Evolutionary conservation across 2,113 vertebrate species (phyloP).

Genomic region (Etheostoma cragini): DNA sequence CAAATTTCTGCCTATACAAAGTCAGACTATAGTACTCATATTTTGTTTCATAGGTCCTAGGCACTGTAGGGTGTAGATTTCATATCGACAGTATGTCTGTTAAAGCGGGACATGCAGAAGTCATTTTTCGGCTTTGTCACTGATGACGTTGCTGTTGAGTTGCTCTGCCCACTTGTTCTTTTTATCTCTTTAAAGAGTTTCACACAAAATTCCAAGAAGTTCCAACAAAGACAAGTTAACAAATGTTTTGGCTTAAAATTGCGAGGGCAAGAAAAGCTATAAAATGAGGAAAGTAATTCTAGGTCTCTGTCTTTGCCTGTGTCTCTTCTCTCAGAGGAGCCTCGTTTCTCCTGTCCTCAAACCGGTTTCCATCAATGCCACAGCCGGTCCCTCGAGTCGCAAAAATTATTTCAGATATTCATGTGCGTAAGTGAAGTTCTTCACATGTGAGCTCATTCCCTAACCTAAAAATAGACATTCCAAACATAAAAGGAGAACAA

Average conservation of each 20-base stretch:
- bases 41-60: conserved; percentile 6
- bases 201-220: background rate
- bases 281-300: conserved; percentile 27
- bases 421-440: conserved; percentile 75
- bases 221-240: background rate
- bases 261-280: conserved; percentile 11
- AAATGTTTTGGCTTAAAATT: background rate
- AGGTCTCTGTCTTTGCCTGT: conserved; percentile 45
- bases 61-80: background rate
- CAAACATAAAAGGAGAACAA: conserved; percentile 48
- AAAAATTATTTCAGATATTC: conserved; percentile 75
- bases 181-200: conserved; percentile 8
- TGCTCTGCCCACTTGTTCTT: conserved; percentile 7
- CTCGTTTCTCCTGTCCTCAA: conserved; percentile 67
- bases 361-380: conserved; percentile 76
- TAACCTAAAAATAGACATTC: conserved; percentile 76
- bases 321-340: conserved; percentile 49
- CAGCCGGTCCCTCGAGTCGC: conserved; percentile 63
- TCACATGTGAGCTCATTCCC: conserved; percentile 79
- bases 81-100: background rate
- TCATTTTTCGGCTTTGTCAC: conserved; percentile 10
- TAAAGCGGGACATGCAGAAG: background rate
- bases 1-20: background rate
- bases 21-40: background rate
- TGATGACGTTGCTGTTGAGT: background rate